Conservation (phyloP, 2,113 vertebrate species). For the Puffinus mauretanicus region DNA sequence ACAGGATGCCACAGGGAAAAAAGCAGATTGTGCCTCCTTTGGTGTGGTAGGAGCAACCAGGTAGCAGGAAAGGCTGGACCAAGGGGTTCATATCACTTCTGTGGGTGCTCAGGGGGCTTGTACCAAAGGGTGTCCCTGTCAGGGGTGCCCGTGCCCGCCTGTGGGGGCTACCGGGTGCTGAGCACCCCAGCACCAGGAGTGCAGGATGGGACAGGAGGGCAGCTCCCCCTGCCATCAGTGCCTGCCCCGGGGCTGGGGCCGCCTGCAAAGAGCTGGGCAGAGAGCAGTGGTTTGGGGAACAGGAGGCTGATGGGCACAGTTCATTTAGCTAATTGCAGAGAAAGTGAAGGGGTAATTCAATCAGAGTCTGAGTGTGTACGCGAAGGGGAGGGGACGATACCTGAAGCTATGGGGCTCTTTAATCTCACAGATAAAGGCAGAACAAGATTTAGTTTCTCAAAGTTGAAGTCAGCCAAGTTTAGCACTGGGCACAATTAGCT, state of each 20-base stretch:
- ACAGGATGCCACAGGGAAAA: neutral
- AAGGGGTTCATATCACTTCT: neutral
- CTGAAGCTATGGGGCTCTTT: neutral
- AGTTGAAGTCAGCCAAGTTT: neutral
- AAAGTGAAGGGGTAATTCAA: neutral
- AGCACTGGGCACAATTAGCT: neutral
- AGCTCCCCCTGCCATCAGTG: neutral
- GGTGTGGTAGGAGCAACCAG: neutral
- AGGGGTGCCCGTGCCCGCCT: accelerated
- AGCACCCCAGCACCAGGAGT: neutral
- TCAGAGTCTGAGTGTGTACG: neutral
- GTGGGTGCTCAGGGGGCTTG: neutral
- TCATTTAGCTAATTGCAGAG: neutral
- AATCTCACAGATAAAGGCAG: neutral
- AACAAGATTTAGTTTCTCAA: neutral
- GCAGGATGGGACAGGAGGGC: neutral
- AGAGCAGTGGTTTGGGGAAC: neutral
- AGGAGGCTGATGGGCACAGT: neutral
- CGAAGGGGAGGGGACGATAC: neutral
- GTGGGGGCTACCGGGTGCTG: neutral
- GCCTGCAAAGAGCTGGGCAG: neutral
- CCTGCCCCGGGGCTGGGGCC: neutral
- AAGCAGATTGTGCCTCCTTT: neutral
- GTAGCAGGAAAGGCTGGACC: neutral
- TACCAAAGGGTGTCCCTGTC: neutral